Conservation (phyloP, 1,140 invertebrate species). For the Plodia interpunctella region DNA sequence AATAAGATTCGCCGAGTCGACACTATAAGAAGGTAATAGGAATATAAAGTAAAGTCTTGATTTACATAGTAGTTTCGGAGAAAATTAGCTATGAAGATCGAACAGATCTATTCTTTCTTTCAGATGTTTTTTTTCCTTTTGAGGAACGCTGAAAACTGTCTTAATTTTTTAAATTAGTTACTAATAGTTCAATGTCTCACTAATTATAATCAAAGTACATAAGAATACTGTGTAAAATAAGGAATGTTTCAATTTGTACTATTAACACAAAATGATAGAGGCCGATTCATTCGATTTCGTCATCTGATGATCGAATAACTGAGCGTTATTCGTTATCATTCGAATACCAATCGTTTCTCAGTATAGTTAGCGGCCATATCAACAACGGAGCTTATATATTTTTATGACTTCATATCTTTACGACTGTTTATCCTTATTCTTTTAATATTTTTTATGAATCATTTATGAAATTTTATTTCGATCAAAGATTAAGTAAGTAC, state of each 20-base stretch:
- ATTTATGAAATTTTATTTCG: neutral
- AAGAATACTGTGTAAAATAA: neutral
- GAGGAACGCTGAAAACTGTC: too few relatives aligned
- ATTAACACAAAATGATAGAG: neutral
- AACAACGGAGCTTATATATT: neutral
- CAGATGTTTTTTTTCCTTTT: too few relatives aligned
- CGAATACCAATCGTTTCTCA: neutral
- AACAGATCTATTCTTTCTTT: too few relatives aligned
- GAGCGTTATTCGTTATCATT: neutral
- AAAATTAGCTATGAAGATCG: too few relatives aligned
- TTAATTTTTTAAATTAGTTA: too few relatives aligned
- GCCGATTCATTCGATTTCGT: constrained; percentile 1
- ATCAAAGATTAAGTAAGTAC: neutral
- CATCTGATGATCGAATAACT: constrained; percentile 3
- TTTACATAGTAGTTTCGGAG: too few relatives aligned
- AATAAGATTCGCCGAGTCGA: too few relatives aligned
- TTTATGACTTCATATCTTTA: constrained; percentile 1
- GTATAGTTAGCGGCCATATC: neutral
- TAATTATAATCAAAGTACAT: neutral
- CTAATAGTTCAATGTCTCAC: too few relatives aligned
- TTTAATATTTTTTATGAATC: neutral
- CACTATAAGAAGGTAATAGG: too few relatives aligned
- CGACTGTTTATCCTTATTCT: neutral
- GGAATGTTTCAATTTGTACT: constrained; percentile 2
- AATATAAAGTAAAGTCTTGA: too few relatives aligned